Evolutionary conservation across 2,113 vertebrate species (phyloP), one percentile per base, ranked within the genome.

Genomic region (Alaudala cheleensis): DNA sequence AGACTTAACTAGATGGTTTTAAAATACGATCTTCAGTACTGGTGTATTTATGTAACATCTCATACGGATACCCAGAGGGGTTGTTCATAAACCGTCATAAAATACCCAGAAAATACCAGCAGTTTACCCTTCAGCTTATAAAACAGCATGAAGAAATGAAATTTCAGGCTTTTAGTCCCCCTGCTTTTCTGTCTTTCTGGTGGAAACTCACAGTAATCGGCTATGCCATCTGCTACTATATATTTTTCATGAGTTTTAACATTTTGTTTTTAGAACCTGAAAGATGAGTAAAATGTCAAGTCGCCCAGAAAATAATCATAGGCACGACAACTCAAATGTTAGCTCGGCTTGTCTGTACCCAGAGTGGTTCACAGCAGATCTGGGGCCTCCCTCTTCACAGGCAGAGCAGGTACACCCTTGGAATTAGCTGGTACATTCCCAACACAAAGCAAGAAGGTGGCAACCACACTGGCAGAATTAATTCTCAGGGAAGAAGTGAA

Each of bases 261-360:
- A 94, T 98, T 97, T 97, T 97, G 87, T 81, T 97, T 97, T 96
- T 97, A 97, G 92, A 97, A 97, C 92, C 85, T 95, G 89, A 96
- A 96, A 83, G 92, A 97, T 95, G 70, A 97, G 58, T 97, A 95
- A 97, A 97, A 97, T 98, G 94, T 96, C 94, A 98, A 96, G 69
- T 96, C 33, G 65, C 90, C 60, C 92, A 97, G 88, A 97, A 97
- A 97, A 97, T 96, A 95, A 96, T 96, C 95, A 81, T 7, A 97
- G 91, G 81, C 89, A 88, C 7, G 87, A 94, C 95, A 96, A 92
- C 88, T 95, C 69, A 96, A 96, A 97, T 96, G 95, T 97, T 97
- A 96, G 64, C 88, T 88, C n/a, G 4, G 81, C 91, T 82, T 94
- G 82, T 95, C 86, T 91, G 90, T 72, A 69, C 89, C 81, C 49